phyloP scores from a whole-genome alignment of 1,140 invertebrate genomes.

The Hyposmocoma kahamanoa region DNA sequence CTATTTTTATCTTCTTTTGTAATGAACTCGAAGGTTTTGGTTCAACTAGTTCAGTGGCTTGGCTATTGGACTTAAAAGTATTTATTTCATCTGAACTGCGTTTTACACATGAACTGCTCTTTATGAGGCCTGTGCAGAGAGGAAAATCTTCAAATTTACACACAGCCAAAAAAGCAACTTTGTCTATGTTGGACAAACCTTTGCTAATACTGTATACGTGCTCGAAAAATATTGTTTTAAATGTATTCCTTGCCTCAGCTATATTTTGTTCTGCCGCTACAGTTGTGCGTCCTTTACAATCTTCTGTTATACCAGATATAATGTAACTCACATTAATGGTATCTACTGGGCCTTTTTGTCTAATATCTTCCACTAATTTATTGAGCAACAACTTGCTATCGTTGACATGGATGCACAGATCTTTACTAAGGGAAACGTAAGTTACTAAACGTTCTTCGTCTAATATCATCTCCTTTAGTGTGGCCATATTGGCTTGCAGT shows the following conservation, averaged over 20 bases:
- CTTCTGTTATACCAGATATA: conserved; percentile 39
- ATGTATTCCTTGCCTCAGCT: conserved; percentile 20
- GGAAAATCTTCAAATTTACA: conserved; percentile 50
- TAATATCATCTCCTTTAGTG: conserved; percentile 49
- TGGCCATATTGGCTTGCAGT: conserved; percentile 25
- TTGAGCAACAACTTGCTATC: conserved; percentile 46
- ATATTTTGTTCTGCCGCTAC: conserved; percentile 44
- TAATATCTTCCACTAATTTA: conserved; percentile 28
- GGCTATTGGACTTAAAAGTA: conserved; percentile 39
- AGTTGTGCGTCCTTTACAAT: conserved; percentile 34
- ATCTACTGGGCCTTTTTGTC: conserved; percentile 25
- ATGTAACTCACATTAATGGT: conserved; percentile 42
- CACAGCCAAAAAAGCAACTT: conserved; percentile 28
- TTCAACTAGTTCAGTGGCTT: conserved; percentile 15
- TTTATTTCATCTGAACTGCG: conserved; percentile 37
- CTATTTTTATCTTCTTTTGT: conserved; percentile 27
- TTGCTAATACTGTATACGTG: conserved; percentile 55
- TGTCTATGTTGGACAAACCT: conserved; percentile 33
- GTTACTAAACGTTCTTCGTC: conserved; percentile 57
- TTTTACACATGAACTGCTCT: conserved; percentile 40
- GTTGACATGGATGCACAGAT: conserved; percentile 58
- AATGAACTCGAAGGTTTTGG: conserved; percentile 15
- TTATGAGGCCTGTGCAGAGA: conserved; percentile 48
- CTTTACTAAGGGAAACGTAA: conserved; percentile 54
- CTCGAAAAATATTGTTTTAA: conserved; percentile 43